phyloP scores from a whole-genome alignment of 2,888 invertebrate genomes.

The Bhutanitis thaidina region DNA sequence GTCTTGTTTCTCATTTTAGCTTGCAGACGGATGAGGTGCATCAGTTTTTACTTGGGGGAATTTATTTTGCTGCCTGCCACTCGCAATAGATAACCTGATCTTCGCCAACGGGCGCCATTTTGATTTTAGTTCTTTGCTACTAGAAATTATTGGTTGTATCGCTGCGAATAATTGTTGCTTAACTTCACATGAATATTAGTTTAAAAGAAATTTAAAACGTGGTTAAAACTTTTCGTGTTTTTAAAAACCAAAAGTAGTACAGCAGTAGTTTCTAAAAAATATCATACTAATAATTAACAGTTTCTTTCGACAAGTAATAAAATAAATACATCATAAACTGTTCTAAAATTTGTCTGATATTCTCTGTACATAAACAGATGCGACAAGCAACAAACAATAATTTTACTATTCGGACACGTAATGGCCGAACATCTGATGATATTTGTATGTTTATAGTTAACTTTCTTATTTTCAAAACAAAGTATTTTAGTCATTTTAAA shows the following conservation, averaged over 20 bases:
- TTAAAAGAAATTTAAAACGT: too few species aligned
- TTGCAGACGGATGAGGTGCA: constrained; percentile 53
- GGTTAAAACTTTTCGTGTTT: too few species aligned
- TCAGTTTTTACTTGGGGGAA: constrained; percentile 63
- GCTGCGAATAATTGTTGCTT: constrained; percentile 6
- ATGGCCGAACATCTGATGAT: constrained; percentile 1
- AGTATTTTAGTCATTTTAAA: constrained; percentile 4
- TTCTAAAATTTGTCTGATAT: neutral
- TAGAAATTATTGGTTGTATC: constrained; percentile 51
- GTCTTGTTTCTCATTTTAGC: constrained; percentile 56
- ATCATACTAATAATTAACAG: neutral
- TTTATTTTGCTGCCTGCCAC: constrained; percentile 37
- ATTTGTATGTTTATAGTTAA: constrained; percentile 16
- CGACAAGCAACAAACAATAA: constrained; percentile 1
- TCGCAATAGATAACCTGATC: constrained; percentile 55
- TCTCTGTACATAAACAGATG: neutral
- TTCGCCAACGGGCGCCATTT: constrained; percentile 56
- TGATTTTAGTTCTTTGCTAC: constrained; percentile 65
- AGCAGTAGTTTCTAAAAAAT: neutral
- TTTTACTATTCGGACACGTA: constrained; percentile 1
- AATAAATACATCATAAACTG: neutral
- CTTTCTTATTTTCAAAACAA: constrained; percentile 14
- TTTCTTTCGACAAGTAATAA: neutral
- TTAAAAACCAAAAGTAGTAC: too few species aligned
- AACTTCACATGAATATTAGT: neutral